These are phyloP conservation scores for Enteromius anoplus DNA, from an alignment of 2,797 vertebrate species.

Conservation along the genomic window DNA sequence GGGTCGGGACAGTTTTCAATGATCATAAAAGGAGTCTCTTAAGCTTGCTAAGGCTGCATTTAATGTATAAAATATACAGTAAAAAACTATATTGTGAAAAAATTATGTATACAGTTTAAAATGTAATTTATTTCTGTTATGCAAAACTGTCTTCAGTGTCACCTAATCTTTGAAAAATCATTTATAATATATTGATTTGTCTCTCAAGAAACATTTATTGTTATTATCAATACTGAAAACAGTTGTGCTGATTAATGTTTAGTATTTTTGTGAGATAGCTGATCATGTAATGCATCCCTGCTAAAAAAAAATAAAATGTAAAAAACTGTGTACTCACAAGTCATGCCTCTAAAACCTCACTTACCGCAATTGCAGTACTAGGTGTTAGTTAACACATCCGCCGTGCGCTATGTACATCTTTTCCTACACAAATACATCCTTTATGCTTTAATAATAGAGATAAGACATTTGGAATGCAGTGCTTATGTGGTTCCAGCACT, in stretches of 20 bases:
- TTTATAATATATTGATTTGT: background rate
- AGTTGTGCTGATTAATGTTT: background rate
- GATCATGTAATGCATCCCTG: background rate
- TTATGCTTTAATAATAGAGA: slow-evolving; percentile 18
- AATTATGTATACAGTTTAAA: background rate
- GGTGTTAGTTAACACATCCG: slow-evolving; percentile 1
- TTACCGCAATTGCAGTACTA: background rate
- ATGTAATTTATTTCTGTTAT: background rate
- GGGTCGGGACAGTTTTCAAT: background rate
- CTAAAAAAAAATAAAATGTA: background rate
- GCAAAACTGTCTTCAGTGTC: background rate
- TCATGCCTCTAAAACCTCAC: background rate
- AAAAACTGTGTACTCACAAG: background rate
- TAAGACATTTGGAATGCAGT: background rate
- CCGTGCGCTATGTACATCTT: background rate
- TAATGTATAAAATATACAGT: background rate
- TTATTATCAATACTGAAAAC: background rate
- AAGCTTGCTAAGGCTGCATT: background rate
- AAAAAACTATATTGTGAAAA: background rate
- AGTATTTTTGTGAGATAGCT: background rate
- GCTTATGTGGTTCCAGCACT: background rate
- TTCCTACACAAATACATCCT: background rate
- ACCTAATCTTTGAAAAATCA: background rate
- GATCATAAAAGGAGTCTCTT: background rate
- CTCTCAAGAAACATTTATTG: background rate